phyloP scores from a whole-genome alignment of 1,140 invertebrate genomes.

The Leptinotarsa undecemlineata region DNA sequence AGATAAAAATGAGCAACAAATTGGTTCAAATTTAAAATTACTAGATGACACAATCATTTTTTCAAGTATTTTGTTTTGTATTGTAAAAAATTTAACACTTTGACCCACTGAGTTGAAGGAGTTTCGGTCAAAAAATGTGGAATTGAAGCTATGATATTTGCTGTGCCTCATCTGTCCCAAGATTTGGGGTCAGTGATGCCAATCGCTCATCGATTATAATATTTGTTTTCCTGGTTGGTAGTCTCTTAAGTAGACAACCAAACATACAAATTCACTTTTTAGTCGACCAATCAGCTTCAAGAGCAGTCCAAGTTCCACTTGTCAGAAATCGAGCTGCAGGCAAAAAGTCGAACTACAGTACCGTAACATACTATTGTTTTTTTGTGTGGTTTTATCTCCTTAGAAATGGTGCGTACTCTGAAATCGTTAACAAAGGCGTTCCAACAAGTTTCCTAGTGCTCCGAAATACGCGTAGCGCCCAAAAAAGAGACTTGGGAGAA shows the following conservation, averaged over 20 bases:
- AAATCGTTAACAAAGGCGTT: conserved; percentile 25
- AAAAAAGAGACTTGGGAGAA: conserved; percentile 29
- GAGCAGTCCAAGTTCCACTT: conserved; percentile 33
- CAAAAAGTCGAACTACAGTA: conserved; percentile 40
- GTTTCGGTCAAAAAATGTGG: too few species aligned
- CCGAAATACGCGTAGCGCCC: conserved; percentile 24
- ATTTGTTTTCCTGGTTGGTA: too few species aligned
- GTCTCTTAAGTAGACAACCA: conserved; percentile 25
- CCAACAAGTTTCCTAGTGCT: conserved; percentile 33
- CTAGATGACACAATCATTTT: too few species aligned
- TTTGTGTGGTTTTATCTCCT: conserved; percentile 43
- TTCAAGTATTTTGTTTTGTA: too few species aligned
- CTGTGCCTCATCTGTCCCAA: too few species aligned
- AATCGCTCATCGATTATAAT: too few species aligned
- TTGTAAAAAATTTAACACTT: too few species aligned
- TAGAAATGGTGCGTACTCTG: conserved; percentile 42
- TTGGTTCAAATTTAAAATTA: too few species aligned
- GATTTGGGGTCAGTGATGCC: too few species aligned
- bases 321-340: conserved; percentile 28
- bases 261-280: conserved; percentile 25
- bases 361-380: conserved; percentile 48
- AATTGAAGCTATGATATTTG: too few species aligned
- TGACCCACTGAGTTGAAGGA: too few species aligned
- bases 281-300: not conserved
- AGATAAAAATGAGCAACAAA: too few species aligned